Evolutionary conservation across 2,888 invertebrate species (phyloP).

Genomic region (Allolobophora icterica): DNA sequence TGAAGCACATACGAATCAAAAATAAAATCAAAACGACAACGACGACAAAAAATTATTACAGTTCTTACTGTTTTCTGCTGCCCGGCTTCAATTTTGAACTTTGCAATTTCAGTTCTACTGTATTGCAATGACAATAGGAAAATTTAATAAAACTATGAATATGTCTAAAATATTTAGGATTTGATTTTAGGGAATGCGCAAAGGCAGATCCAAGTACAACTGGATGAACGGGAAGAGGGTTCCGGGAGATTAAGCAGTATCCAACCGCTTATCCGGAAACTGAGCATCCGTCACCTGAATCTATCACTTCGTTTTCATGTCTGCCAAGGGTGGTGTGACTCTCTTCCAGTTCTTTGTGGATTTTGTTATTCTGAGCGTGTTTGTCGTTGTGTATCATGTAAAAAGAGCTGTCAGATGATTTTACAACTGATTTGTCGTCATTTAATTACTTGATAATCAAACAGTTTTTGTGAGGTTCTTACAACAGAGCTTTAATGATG

Average conservation of each 20-base stretch:
- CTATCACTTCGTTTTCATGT: background rate
- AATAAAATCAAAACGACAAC: too few species aligned
- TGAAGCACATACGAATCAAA: background rate
- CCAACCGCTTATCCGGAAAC: background rate
- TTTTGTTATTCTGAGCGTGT: background rate
- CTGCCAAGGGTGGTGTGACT: background rate
- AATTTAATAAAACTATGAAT: too few species aligned
- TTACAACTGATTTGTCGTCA: too few species aligned
- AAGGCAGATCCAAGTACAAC: background rate
- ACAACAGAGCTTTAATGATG: too few species aligned
- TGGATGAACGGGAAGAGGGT: background rate
- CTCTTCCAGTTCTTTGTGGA: background rate
- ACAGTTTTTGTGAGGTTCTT: too few species aligned
- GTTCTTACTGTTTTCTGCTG: background rate
- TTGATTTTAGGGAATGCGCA: conserved; percentile 10
- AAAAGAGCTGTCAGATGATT: background rate
- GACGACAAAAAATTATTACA: background rate
- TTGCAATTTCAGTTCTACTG: background rate
- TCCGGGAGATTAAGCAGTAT: background rate
- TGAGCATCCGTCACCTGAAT: background rate
- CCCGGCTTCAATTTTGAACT: background rate
- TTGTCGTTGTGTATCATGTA: background rate
- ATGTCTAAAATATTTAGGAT: background rate
- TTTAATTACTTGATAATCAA: too few species aligned
- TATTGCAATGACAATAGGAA: too few species aligned